These are phyloP conservation scores for Phataginus tricuspis DNA, from an alignment of 2,797 vertebrate genomes.

Conservation along the genomic window DNA sequence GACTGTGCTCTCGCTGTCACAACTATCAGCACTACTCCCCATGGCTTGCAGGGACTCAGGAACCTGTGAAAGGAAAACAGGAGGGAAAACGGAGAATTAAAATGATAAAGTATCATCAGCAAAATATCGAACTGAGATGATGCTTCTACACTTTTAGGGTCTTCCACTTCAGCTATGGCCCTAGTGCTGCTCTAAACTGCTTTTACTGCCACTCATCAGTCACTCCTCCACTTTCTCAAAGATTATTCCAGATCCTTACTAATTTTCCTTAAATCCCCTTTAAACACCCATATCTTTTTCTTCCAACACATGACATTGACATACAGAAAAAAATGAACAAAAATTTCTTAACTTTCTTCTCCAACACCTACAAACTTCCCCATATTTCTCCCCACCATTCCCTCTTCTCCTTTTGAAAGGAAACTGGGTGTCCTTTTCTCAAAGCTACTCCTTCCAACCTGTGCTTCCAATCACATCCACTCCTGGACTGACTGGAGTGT, in stretches of 20 bases:
- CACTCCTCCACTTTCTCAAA: background rate
- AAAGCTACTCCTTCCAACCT: background rate
- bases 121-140: background rate
- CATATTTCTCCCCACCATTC: background rate
- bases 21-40: slow-evolving; percentile 95
- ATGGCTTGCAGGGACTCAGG: slow-evolving; percentile 91
- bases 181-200: background rate
- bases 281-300: background rate
- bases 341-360: background rate
- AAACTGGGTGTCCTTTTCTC: background rate
- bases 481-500: background rate
- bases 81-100: background rate
- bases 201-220: background rate
- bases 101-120: background rate
- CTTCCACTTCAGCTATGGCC: background rate
- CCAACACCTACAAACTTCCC: background rate
- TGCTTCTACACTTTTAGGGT: background rate
- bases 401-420: background rate
- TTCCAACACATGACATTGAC: background rate
- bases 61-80: slow-evolving; percentile 84
- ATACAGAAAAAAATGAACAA: background rate
- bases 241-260: background rate
- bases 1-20: slow-evolving; percentile 97
- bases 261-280: background rate
- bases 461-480: background rate